phyloP scores from a whole-genome alignment of 2,888 invertebrate species.

The Andrena bucephala region DNA sequence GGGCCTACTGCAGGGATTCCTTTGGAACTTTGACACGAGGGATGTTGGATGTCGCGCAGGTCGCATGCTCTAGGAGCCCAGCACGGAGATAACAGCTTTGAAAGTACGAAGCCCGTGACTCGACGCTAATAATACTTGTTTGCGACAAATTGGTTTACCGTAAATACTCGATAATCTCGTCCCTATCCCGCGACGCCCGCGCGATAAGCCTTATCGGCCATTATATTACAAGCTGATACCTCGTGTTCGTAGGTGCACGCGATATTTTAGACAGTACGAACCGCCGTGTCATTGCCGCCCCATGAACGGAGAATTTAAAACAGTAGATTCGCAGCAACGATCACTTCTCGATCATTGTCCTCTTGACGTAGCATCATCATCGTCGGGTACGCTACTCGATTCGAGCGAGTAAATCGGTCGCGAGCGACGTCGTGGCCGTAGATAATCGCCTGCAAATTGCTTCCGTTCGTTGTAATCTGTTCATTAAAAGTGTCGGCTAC shows the following conservation, averaged over 20 bases:
- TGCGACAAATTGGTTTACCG: conserved; percentile 43
- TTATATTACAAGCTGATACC: conserved; percentile 18
- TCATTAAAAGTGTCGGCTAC: conserved; percentile 66
- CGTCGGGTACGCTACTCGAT: background rate
- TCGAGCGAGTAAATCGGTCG: conserved; percentile 14
- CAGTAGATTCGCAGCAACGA: background rate
- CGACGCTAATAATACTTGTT: conserved; percentile 28
- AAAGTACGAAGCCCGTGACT: conserved; percentile 2
- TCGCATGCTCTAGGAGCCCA: background rate
- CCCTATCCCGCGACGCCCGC: conserved; percentile 15
- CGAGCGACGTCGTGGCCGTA: background rate
- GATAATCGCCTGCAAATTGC: conserved; percentile 45
- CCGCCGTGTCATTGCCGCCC: background rate
- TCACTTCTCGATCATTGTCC: background rate
- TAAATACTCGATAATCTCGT: conserved; percentile 32
- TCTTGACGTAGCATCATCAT: background rate
- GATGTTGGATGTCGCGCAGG: background rate
- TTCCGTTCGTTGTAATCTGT: conserved; percentile 48
- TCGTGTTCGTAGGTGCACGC: background rate
- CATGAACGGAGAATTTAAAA: background rate
- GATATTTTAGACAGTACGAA: background rate
- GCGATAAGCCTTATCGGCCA: conserved; percentile 34
- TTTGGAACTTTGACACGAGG: too few relatives aligned
- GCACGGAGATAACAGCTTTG: conserved; percentile 1
- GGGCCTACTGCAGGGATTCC: too few relatives aligned